phyloP scores from a whole-genome alignment of 2,888 invertebrate species.

The Hofmannophila pseudospretella region DNA sequence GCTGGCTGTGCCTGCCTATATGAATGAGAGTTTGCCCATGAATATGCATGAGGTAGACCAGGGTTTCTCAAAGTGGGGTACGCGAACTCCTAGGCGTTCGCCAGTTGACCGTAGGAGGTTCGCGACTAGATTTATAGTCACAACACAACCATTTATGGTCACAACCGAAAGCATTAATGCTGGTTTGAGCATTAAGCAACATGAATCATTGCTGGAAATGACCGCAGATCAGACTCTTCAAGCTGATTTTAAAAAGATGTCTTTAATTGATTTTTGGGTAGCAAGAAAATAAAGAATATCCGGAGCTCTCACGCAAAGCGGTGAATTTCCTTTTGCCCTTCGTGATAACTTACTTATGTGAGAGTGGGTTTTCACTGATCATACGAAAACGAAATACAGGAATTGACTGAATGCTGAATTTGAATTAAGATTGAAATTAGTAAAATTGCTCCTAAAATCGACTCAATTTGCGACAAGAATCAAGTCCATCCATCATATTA shows the following conservation, averaged over 20 bases:
- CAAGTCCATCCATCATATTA: too few species aligned
- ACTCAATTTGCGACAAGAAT: too few species aligned
- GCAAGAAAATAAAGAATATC: too few species aligned
- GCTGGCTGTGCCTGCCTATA: too few species aligned
- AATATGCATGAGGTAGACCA: too few species aligned
- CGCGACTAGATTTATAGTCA: constrained; percentile 3
- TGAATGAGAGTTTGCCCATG: too few species aligned
- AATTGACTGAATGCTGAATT: neutral
- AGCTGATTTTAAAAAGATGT: neutral
- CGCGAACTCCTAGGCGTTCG: constrained; percentile 1
- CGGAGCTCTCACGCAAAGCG: neutral
- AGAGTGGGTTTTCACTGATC: neutral
- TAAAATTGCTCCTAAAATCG: constrained; percentile 9
- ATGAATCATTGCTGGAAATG: neutral
- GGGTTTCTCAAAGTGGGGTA: constrained; percentile 1
- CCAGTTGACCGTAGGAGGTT: neutral
- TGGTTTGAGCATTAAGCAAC: neutral
- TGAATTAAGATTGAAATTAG: constrained; percentile 1
- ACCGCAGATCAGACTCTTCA: neutral
- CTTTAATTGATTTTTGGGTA: neutral
- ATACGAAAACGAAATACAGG: neutral
- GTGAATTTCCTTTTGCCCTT: too few species aligned
- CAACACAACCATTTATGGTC: too few species aligned
- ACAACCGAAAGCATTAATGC: neutral
- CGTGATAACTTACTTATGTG: too few species aligned